These are phyloP conservation scores for Nannoperca australis DNA, from an alignment of 2,797 vertebrate genomes.

Conservation along the genomic window DNA sequence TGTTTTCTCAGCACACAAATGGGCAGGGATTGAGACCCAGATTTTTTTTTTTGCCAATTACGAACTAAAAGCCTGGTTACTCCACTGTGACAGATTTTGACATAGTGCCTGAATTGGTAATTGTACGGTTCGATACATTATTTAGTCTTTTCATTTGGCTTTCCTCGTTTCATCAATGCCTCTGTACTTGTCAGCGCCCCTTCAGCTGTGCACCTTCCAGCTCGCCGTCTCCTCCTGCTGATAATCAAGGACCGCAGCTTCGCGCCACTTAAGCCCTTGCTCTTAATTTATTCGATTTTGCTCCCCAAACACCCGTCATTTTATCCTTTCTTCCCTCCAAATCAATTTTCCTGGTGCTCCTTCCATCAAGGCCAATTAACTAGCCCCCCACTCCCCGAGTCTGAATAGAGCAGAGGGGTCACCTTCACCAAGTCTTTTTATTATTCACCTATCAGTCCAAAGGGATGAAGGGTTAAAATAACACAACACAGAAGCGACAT, in stretches of 20 bases:
- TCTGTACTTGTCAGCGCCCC: constrained; percentile 24
- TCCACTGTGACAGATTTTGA: constrained; percentile 48
- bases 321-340: constrained; percentile 58
- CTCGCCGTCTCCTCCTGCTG: constrained; percentile 35
- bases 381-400: constrained; percentile 31
- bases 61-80: constrained; percentile 34
- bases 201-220: constrained; percentile 22
- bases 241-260: constrained; percentile 51
- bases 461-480: constrained; percentile 13
- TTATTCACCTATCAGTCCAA: constrained; percentile 25
- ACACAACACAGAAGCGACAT: background rate
- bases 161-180: constrained; percentile 19
- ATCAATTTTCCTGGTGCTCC: constrained; percentile 53
- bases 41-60: constrained; percentile 65
- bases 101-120: constrained; percentile 36
- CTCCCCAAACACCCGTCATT: constrained; percentile 60
- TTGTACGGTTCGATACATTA: constrained; percentile 59
- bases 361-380: constrained; percentile 70
- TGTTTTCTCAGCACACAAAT: constrained; percentile 35
- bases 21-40: constrained; percentile 51
- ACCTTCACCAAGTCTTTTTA: constrained; percentile 56
- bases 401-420: constrained; percentile 48
- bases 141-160: constrained; percentile 41
- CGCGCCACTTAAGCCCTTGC: constrained; percentile 51
- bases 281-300: constrained; percentile 66